Evolutionary conservation across 2,797 vertebrate genomes (phyloP).

Genomic region (Pipistrellus kuhlii): DNA sequence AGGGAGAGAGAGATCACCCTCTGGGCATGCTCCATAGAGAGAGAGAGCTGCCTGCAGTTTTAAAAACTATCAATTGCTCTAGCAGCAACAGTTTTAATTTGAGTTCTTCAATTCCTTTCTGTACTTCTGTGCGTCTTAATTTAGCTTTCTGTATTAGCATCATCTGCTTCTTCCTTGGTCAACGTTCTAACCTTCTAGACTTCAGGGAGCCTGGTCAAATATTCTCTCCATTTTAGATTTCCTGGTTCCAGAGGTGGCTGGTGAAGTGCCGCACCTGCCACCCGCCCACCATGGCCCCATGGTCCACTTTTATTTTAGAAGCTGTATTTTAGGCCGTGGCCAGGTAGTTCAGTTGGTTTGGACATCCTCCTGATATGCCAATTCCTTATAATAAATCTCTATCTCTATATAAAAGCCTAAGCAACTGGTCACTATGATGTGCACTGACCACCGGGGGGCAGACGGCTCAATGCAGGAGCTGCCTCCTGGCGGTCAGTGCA

Average conservation of each 20-base stretch:
- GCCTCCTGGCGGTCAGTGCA: too few relatives aligned
- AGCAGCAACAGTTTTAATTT: slow-evolving; percentile 86
- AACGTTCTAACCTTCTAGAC: slow-evolving; percentile 89
- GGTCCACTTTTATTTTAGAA: not conserved
- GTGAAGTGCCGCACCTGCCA: slow-evolving; percentile 81
- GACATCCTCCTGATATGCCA: not conserved
- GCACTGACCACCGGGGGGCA: too few relatives aligned
- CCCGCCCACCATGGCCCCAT: not conserved
- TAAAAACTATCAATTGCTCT: slow-evolving; percentile 90
- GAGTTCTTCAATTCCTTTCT: slow-evolving; percentile 92
- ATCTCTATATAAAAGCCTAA: too few relatives aligned
- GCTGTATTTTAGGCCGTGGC: not conserved
- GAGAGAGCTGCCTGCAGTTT: slow-evolving; percentile 68
- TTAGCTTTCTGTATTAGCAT: slow-evolving; percentile 94
- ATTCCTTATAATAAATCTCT: not conserved
- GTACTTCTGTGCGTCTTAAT: slow-evolving; percentile 93
- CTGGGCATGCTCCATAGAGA: too few relatives aligned
- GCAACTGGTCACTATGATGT: too few relatives aligned
- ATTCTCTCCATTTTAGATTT: slow-evolving; percentile 92
- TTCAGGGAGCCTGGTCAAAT: not conserved
- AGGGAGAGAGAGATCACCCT: not conserved
- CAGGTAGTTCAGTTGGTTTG: not conserved
- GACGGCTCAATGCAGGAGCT: too few relatives aligned
- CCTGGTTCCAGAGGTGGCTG: slow-evolving; percentile 87
- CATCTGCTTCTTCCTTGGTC: slow-evolving; percentile 97